Base-by-base conservation (phyloP, 2,888 invertebrate genomes). In the Acrobasis suavella region DNA sequence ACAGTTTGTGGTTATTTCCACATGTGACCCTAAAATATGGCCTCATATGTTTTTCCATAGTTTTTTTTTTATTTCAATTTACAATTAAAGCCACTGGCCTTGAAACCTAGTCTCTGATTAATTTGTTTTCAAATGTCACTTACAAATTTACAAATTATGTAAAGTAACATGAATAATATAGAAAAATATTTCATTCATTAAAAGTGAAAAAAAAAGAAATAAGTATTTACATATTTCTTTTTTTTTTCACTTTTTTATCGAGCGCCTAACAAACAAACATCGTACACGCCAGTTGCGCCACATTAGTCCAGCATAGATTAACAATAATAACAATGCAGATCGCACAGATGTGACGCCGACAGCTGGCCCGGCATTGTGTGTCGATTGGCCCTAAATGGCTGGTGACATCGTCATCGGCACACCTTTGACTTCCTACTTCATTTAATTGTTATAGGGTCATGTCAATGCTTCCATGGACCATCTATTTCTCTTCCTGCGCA, bases 331-430 rank as follows among this genome's bases (percentile, higher is more conserved):
- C 69, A 69, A 67, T 71, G 68, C 72, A 58, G 67, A 70, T 69
- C 69, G 72, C 74, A 72, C 76, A 77, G 75, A 75, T 78, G 76
- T 73, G 67, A 65, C 60, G 17, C 60, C 69, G 75, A 73, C 77
- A 72, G 74, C 73, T 75, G 71, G 61, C 67, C 69, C 69, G 62
- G 12, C 49, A 59, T 67, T 68, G 68, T 67, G 50, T 58, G 16
- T 38, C 22, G 15, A 60, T n/a, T 60, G 39, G 51, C 39, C 51
- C 51, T 51, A 60, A 51, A 60, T 38, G 42, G 46, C 37, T 54
- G 58, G 50, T 60, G 60, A 60, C 39, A 60, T 60, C 51, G 60
- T 12, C 51, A 42, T 52, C 60, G 60, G 42, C 51, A 42, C 51
- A 60, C 60, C 60, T 51, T 60, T 52, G 22, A 51, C 50, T 60